Evolutionary conservation across 2,113 vertebrate species (phyloP), one percentile per base, ranked within the genome.

Genomic region (Turnix velox): DNA sequence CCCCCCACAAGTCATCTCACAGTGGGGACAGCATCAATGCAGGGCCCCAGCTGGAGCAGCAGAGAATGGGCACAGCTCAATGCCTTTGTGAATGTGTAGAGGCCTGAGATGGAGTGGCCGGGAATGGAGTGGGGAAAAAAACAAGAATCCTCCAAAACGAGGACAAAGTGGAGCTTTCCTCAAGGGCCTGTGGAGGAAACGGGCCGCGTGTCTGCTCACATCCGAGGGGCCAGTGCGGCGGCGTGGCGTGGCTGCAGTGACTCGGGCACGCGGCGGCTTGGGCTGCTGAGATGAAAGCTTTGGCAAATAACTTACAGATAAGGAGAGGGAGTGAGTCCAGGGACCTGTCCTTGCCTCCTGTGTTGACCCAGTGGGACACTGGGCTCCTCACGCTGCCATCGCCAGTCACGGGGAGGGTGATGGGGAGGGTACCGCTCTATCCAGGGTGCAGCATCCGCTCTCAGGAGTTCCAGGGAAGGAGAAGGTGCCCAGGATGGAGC

Each of bases 301-400:
- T 97, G 96, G 96, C 96, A 97, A 97, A 97, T 96, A 96, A 97
- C 75, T 96, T 95, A 96, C 51, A 79, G 91, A 91, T 65, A 76
- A 37, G 55, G 67, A 14, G 18, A 12, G 18, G 25, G 15, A 27
- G 35, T n/a, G 35, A 62, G 39, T 42, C 31, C 1, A 16, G 72
- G 67, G 77, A 76, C 52, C 59, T 67, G 52, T 89, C 76, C 90
- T 94, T 24, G 2, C 72, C 89, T 92, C 48, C 75, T 2, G 5
- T 45, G 67, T 85, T 1, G 24, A 55, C 42, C 43, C 51, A 16
- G 49, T 1, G 10, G 0, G 35, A 76, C 82, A 73, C 65, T 1
- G 3, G 14, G 67, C 43, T 85, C 66, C 67, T 84, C 19, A 33
- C 74, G 77, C 74, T 9, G 2, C 19, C 5, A 5, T 82, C 14